A percentile compares a stretch with the other conserved stretches of the same genome.
phyloP scores from a whole-genome alignment of 2,888 invertebrate species.

The Thera britannica region DNA sequence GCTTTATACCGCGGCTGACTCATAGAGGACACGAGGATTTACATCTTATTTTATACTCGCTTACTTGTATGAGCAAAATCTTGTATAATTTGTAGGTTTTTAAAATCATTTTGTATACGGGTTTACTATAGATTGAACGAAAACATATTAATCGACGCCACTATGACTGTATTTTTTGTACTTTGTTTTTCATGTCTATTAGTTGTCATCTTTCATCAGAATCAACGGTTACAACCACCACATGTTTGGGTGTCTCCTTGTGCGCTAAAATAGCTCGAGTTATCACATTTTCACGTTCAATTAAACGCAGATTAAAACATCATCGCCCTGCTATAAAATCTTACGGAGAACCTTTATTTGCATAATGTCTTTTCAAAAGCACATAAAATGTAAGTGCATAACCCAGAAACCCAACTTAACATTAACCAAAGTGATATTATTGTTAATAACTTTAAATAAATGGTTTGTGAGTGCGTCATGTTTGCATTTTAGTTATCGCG shows the following conservation, averaged over 20 bases:
- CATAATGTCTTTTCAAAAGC: constrained; percentile 31
- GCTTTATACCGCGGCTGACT: background rate
- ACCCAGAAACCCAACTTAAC: constrained; percentile 27
- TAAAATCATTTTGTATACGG: too few species aligned
- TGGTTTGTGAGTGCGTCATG: constrained; percentile 50
- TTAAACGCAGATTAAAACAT: constrained; percentile 29
- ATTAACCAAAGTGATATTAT: constrained; percentile 35
- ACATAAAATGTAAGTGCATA: constrained; percentile 29
- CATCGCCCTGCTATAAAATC: constrained; percentile 20
- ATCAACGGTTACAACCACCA: too few species aligned
- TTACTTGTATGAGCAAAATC: background rate
- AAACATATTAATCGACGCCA: too few species aligned
- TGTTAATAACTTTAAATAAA: constrained; percentile 35
- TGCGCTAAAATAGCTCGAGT: background rate
- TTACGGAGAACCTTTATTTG: constrained; percentile 24
- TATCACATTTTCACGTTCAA: constrained; percentile 6
- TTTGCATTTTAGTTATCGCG: constrained; percentile 68
- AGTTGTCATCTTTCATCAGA: too few species aligned
- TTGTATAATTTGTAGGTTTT: background rate
- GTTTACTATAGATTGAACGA: too few species aligned
- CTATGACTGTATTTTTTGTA: too few species aligned
- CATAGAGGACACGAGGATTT: background rate
- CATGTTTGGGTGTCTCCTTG: too few species aligned
- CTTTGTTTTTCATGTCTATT: too few species aligned
- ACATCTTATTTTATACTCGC: background rate